A percentile compares a stretch with the other conserved stretches of the same genome.
phyloP scores from a whole-genome alignment of 2,888 invertebrate genomes.

The Branchellion lobata region DNA sequence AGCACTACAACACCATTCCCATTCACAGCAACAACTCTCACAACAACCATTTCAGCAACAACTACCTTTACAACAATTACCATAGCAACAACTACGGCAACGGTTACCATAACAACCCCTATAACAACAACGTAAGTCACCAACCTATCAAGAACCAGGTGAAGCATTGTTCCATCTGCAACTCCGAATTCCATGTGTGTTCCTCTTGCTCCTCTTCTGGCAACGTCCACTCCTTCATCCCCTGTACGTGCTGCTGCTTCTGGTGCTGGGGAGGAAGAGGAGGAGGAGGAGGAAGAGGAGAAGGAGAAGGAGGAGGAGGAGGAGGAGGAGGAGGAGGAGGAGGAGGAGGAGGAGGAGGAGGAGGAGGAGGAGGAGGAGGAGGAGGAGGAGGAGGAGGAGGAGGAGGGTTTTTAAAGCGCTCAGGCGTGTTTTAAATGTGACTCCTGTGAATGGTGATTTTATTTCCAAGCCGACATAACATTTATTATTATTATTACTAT shows the following conservation, averaged over 20 bases:
- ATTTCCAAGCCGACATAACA: no score
- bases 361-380: no score
- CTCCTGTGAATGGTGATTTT: no score
- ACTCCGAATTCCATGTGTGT: constrained; percentile 4
- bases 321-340: no score
- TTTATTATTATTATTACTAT: no score
- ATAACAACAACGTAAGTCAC: neutral
- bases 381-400: no score
- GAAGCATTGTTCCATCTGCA: constrained; percentile 8
- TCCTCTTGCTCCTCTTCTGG: neutral
- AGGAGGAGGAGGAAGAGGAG: no score
- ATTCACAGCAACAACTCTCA: neutral
- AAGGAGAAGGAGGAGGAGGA: no score
- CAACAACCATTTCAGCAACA: neutral
- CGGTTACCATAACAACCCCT: neutral
- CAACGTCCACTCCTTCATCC: neutral
- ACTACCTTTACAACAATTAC: neutral
- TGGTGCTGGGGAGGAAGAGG: no score
- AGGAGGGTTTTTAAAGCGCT: no score
- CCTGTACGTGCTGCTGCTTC: neutral
- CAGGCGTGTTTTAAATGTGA: no score
- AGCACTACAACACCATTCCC: neutral
- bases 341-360: no score
- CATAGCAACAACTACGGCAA: neutral
- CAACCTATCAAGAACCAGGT: neutral